Conservation (phyloP, 2,113 vertebrate species). For the Xenopus laevis region DNA sequence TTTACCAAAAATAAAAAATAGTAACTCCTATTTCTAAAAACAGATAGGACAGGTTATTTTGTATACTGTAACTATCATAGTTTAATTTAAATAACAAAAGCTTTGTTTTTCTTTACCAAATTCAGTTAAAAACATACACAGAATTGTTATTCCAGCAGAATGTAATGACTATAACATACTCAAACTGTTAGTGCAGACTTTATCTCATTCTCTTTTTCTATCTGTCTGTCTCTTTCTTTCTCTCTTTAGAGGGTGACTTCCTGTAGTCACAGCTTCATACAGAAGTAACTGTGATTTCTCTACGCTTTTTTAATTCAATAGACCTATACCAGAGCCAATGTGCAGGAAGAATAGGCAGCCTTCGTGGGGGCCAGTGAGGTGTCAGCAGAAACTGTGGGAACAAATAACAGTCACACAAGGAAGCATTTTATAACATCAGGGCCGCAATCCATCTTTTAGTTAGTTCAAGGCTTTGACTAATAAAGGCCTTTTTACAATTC, state of each 20-base stretch:
- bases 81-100: too few species aligned
- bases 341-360: constrained; percentile 53
- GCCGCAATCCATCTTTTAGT: constrained; percentile 55
- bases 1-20: too few species aligned
- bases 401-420: constrained; percentile 60
- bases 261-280: constrained; percentile 56
- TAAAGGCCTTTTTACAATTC: constrained; percentile 55
- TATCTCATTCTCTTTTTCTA: constrained; percentile 50
- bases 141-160: constrained; percentile 35
- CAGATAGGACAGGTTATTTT: too few species aligned
- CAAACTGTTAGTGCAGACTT: constrained; percentile 56
- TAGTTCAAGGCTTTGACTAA: constrained; percentile 56
- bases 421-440: constrained; percentile 57
- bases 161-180: constrained; percentile 53
- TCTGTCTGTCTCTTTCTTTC: neutral
- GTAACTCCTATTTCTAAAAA: too few species aligned
- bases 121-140: too few species aligned
- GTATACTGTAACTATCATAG: too few species aligned
- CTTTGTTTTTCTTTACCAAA: too few species aligned
- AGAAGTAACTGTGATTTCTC: constrained; percentile 54
- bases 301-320: constrained; percentile 43
- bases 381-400: constrained; percentile 57
- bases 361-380: constrained; percentile 57
- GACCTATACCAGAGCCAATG: constrained; percentile 44
- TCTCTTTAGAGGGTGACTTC: constrained; percentile 57